phyloP scores from a whole-genome alignment of 2,888 invertebrate species.

The Pyralis farinalis region DNA sequence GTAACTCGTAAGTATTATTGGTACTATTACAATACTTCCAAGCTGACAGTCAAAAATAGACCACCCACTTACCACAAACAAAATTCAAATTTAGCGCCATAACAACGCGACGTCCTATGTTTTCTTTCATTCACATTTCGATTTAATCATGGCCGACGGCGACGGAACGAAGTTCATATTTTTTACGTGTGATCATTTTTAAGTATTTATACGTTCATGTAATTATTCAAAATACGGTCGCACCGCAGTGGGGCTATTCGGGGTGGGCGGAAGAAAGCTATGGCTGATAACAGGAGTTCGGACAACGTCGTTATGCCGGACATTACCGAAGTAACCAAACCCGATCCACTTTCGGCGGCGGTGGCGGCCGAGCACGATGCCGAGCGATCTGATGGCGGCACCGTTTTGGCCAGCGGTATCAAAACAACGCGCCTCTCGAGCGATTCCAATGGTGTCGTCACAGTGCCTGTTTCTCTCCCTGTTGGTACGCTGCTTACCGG shows the following conservation, averaged over 20 bases:
- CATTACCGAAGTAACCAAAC: constrained; percentile 83
- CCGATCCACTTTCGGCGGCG: constrained; percentile 82
- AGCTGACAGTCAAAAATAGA: too few relatives aligned
- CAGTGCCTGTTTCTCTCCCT: constrained; percentile 85
- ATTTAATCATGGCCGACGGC: constrained; percentile 57
- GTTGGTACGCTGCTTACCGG: constrained; percentile 91
- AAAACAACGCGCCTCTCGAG: constrained; percentile 49
- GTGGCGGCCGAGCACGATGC: constrained; percentile 76
- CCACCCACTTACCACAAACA: too few relatives aligned
- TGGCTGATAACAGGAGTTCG: constrained; percentile 77
- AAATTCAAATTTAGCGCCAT: constrained; percentile 55
- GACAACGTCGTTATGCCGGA: constrained; percentile 86
- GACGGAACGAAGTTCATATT: constrained; percentile 36
- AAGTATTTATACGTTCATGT: constrained; percentile 22
- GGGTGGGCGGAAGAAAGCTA: constrained; percentile 53
- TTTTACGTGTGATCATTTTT: constrained; percentile 20
- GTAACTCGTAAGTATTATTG: too few relatives aligned
- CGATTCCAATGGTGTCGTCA: constrained; percentile 68
- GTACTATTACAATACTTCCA: too few relatives aligned
- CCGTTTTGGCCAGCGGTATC: constrained; percentile 50
- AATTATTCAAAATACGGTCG: constrained; percentile 33
- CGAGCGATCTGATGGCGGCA: constrained; percentile 73
- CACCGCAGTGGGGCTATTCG: constrained; percentile 37
- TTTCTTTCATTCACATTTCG: constrained; percentile 43
- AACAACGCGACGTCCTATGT: constrained; percentile 32